These are phyloP conservation scores for Idaea straminata DNA, from an alignment of 2,888 invertebrate species.

Conservation along the genomic window DNA sequence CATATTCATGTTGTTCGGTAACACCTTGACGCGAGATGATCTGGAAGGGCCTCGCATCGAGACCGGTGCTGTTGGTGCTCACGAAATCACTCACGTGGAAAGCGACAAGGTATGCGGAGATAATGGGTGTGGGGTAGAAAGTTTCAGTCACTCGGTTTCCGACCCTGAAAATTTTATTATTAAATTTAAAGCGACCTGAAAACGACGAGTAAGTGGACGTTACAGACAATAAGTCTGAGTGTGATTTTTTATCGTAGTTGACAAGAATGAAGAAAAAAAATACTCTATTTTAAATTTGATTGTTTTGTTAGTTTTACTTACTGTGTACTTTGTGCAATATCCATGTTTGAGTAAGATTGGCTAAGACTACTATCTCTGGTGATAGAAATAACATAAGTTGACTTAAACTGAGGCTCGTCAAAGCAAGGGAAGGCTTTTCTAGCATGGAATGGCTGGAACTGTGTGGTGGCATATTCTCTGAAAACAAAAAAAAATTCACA, in stretches of 20 bases:
- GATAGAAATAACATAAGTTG: slow-evolving; percentile 84
- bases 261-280: background rate
- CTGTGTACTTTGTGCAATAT: slow-evolving; percentile 51
- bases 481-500: slow-evolving; percentile 22
- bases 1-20: slow-evolving; percentile 60
- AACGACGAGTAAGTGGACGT: too few relatives aligned
- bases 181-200: background rate
- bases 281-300: background rate
- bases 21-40: slow-evolving; percentile 68
- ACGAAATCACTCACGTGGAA: slow-evolving; percentile 90
- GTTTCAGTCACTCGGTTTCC: slow-evolving; percentile 52
- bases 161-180: slow-evolving; percentile 14
- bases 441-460: slow-evolving; percentile 89
- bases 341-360: slow-evolving; percentile 84
- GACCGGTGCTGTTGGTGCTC: slow-evolving; percentile 47
- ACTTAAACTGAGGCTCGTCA: slow-evolving; percentile 92
- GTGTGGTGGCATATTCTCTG: slow-evolving; percentile 82
- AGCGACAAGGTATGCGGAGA: slow-evolving; percentile 92
- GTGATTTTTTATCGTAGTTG: too few relatives aligned
- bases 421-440: slow-evolving; percentile 93
- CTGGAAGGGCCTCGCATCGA: slow-evolving; percentile 51
- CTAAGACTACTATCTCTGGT: slow-evolving; percentile 76
- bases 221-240: too few relatives aligned
- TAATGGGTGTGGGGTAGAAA: slow-evolving; percentile 81
- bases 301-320: slow-evolving; percentile 38